Percentiles rank a stretch among this genome's conserved stretches.
phyloP scores from a whole-genome alignment of 2,113 vertebrate genomes.

The Cyanocitta stelleri region DNA sequence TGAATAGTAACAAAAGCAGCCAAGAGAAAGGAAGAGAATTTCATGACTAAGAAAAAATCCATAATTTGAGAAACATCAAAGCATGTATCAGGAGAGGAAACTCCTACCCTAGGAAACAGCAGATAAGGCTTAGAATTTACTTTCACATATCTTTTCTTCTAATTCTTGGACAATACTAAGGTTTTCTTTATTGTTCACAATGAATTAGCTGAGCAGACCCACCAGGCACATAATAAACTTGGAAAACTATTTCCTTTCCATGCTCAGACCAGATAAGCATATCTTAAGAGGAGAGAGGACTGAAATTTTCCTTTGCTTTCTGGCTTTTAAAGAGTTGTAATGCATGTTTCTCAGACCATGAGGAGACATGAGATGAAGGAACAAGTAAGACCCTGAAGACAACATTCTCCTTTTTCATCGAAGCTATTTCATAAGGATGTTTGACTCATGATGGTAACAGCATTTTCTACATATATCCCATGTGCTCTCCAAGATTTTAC shows the following conservation, averaged over 20 bases:
- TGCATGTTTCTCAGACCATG: background rate
- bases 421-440: background rate
- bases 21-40: background rate
- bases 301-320: background rate
- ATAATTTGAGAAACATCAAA: background rate
- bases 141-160: background rate
- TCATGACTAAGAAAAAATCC: background rate
- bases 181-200: background rate
- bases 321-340: background rate
- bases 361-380: background rate
- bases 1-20: background rate
- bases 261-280: background rate
- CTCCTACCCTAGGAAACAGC: background rate
- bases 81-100: background rate
- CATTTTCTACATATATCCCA: background rate
- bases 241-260: background rate
- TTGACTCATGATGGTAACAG: background rate
- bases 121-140: background rate
- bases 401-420: background rate
- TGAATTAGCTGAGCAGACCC: background rate
- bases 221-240: background rate
- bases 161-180: background rate
- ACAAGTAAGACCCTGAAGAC: background rate
- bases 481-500: background rate
- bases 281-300: background rate